Evolutionary conservation across 2,113 vertebrate species (phyloP).

Genomic region (Ceyx margarethae): DNA sequence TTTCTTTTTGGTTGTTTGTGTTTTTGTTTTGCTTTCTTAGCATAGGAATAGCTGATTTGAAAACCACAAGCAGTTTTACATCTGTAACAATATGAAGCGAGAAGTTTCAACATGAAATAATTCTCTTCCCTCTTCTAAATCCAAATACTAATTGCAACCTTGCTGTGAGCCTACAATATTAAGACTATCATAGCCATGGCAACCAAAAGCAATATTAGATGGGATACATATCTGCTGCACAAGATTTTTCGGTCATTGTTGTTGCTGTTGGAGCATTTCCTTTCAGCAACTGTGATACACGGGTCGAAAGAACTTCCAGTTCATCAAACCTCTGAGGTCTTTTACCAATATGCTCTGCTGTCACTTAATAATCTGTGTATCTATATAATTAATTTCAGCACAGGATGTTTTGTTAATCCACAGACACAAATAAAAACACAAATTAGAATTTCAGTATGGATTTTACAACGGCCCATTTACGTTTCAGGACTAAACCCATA

Average conservation of each 20-base stretch:
- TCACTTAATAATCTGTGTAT: constrained; percentile 49
- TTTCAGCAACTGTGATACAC: neutral
- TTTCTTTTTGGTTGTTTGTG: neutral
- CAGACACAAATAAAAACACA: constrained; percentile 56
- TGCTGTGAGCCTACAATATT: constrained; percentile 73
- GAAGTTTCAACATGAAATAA: constrained; percentile 74
- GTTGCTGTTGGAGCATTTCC: constrained; percentile 24
- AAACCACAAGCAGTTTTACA: constrained; percentile 59
- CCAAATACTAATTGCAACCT: constrained; percentile 81
- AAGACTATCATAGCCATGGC: constrained; percentile 74
- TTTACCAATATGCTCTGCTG: constrained; percentile 25
- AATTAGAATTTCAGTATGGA: constrained; percentile 66
- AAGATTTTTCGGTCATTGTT: neutral
- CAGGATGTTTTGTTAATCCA: constrained; percentile 60
- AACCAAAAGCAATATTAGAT: constrained; percentile 69
- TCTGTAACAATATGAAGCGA: constrained; percentile 67
- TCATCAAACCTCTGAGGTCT: constrained; percentile 38
- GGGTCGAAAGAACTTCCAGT: constrained; percentile 39
- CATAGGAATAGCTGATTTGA: constrained; percentile 52
- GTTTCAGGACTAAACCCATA: constrained; percentile 69
- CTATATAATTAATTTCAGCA: constrained; percentile 60
- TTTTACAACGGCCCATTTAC: constrained; percentile 64
- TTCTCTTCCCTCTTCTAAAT: constrained; percentile 76
- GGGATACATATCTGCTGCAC: constrained; percentile 10
- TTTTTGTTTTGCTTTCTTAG: neutral